A percentile compares a stretch with the other conserved stretches of the same genome.
Evolutionary conservation across 2,113 vertebrate species (phyloP).

Genomic region (Callorhinus ursinus): DNA sequence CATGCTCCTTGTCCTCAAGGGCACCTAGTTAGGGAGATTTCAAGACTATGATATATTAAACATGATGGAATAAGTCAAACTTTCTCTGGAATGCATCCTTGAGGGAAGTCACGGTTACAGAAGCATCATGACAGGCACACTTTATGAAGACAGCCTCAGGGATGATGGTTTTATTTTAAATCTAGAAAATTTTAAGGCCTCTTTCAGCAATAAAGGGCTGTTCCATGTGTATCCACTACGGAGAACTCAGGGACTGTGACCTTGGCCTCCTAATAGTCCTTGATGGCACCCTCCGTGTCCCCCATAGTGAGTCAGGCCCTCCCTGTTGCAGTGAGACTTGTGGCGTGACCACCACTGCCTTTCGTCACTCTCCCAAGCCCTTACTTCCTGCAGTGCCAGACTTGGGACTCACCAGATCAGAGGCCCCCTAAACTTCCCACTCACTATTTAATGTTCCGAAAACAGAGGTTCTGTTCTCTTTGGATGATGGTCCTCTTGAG

Average conservation of each 20-base stretch:
- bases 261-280: neutral
- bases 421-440: neutral
- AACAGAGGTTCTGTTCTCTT: neutral
- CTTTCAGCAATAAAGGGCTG: neutral
- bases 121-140: rapidly evolving
- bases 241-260: neutral
- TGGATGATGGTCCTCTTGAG: neutral
- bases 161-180: neutral
- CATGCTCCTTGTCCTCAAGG: neutral
- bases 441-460: neutral
- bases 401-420: neutral
- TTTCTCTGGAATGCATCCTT: neutral
- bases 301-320: neutral
- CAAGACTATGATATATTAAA: neutral
- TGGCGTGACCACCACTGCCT: neutral
- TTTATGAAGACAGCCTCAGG: neutral
- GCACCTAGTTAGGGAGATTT: neutral
- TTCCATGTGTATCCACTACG: rapidly evolving
- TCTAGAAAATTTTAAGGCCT: neutral
- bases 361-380: neutral
- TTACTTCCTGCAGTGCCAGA: neutral
- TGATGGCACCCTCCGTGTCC: too few relatives aligned
- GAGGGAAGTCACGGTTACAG: rapidly evolving
- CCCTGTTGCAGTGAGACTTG: neutral
- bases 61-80: rapidly evolving